Base-by-base conservation (phyloP, 2,888 invertebrate species). In the Mechanitis mazaeus region DNA sequence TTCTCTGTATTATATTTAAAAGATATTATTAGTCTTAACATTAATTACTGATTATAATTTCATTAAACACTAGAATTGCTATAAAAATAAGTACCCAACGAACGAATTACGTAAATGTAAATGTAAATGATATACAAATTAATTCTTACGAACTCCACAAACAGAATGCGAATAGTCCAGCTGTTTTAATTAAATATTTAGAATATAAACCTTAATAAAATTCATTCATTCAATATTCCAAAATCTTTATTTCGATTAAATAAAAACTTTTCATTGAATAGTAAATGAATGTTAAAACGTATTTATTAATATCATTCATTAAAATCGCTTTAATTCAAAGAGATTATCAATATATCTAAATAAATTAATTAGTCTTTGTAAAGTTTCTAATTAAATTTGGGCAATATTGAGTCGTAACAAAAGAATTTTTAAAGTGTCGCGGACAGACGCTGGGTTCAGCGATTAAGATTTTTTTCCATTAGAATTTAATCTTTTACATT, bases 361-460 rank as follows among this genome's bases (percentile, higher is more conserved):
- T 28, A 62, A 56, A 42, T 59, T 58, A 33, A 59, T 59, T 45
- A 46, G 54, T 54, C 59, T 59, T 56, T 46, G 59, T 56, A 57
- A 63, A 59, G 33, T 63, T 63, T 46, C 46, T 63, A 63, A 63
- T 63, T 63, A 31, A 63, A 54, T 54, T 54, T 31, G n/a, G 54
- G 11, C 33, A 54, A 54, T 35, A 12, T 46, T 46, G 28, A 33
- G 42, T 60, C 54, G 56, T 56, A 54, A 56, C 55, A 56, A 58
- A 58, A 59, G 55, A 46, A 60, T 55, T 47, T 60, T 66, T 46
- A 54, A 61, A 64, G 55, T 64, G 67, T 64, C 62, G 57, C 58
- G 58, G 72, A 73, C 79, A 78, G 75, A 72, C 71, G 67, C 68
- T 65, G 75, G 77, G 76, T 78, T 72, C 75, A 71, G 71, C 9